phyloP scores from a whole-genome alignment of 2,888 invertebrate genomes.

The Gymnoscelis rufifasciata region DNA sequence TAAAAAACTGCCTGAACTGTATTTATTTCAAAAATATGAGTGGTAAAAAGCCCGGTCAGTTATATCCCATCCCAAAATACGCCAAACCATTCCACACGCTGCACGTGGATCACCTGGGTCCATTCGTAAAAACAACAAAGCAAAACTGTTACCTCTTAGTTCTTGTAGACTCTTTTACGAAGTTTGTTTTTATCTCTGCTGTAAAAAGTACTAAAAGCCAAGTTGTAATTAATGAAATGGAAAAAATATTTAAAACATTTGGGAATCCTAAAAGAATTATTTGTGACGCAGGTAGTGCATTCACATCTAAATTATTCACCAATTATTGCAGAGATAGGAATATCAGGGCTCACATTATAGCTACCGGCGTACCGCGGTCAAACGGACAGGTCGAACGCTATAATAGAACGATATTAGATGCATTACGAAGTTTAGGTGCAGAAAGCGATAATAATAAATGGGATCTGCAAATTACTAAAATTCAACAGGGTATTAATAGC shows the following conservation, averaged over 20 bases:
- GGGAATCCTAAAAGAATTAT: constrained; percentile 29
- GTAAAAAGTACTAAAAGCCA: constrained; percentile 24
- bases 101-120: constrained; percentile 36
- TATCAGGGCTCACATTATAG: constrained; percentile 5
- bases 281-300: constrained; percentile 30
- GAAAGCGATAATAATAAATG: constrained; percentile 26
- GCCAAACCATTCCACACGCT: constrained; percentile 27
- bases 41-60: constrained; percentile 22
- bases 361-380: constrained; percentile 14
- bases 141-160: constrained; percentile 35
- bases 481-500: constrained; percentile 31
- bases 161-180: constrained; percentile 16
- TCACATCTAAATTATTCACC: constrained; percentile 28
- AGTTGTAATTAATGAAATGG: constrained; percentile 22
- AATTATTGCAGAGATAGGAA: constrained; percentile 22
- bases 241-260: constrained; percentile 30
- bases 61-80: constrained; percentile 7
- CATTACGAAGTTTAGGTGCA: constrained; percentile 20
- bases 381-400: constrained; percentile 31
- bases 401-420: constrained; percentile 28
- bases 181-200: constrained; percentile 36
- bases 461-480: constrained; percentile 23
- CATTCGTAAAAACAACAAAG: constrained; percentile 21
- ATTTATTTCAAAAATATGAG: constrained; percentile 37
- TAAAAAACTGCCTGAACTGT: constrained; percentile 36